Evolutionary conservation across 2,797 vertebrate genomes (phyloP).

Genomic region (Hoplostethus atlanticus): DNA sequence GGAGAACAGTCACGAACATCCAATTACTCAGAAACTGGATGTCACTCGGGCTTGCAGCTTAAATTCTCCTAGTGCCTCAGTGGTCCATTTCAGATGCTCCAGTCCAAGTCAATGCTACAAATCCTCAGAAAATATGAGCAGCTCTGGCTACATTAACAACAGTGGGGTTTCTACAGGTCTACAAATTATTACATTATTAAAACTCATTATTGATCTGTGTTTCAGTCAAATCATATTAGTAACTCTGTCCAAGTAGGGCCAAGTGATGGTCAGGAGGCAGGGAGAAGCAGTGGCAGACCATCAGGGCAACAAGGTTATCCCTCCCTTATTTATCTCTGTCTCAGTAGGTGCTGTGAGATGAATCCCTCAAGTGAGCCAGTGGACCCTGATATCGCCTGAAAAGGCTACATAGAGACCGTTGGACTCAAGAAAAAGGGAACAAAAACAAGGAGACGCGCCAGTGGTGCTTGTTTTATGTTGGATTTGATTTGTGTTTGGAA

Average conservation of each 20-base stretch:
- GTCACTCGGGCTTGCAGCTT: conserved; percentile 27
- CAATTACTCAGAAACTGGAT: conserved; percentile 46
- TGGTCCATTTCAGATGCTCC: conserved; percentile 2
- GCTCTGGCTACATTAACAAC: background rate
- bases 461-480: too few species aligned
- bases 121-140: conserved; percentile 10
- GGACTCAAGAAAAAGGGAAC: too few species aligned
- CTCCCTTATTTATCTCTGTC: too few species aligned
- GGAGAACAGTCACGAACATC: conserved; percentile 37
- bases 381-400: conserved; percentile 3
- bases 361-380: too few species aligned
- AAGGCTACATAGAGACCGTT: background rate
- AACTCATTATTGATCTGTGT: background rate
- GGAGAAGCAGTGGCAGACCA: too few species aligned
- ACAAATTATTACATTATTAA: background rate
- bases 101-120: background rate
- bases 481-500: conserved; percentile 11
- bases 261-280: too few species aligned
- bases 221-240: background rate
- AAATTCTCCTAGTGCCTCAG: background rate
- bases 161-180: background rate
- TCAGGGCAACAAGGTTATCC: too few species aligned
- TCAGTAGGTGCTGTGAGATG: too few species aligned
- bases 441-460: background rate
- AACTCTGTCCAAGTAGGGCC: too few species aligned